Evolutionary conservation across 2,888 invertebrate genomes (phyloP).

Genomic region (Pheosia tremula): DNA sequence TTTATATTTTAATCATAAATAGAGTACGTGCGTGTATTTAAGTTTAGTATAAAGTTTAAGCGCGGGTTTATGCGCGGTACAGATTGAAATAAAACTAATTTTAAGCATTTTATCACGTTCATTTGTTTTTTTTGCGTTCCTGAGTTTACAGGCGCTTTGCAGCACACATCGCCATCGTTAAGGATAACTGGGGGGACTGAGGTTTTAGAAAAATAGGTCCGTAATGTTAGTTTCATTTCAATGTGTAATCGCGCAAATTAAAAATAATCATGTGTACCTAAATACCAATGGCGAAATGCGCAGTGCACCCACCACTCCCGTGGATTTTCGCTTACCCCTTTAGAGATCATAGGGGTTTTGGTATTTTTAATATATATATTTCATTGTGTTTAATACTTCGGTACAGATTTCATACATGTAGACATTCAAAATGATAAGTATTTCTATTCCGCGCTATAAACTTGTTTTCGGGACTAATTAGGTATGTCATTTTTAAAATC

Average conservation of each 20-base stretch:
- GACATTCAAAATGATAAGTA: background rate
- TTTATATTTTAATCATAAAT: constrained; percentile 2
- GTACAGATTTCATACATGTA: background rate
- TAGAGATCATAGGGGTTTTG: too few relatives aligned
- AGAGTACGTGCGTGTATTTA: background rate
- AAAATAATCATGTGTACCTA: too few relatives aligned
- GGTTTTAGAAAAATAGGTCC: background rate
- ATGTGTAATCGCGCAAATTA: background rate
- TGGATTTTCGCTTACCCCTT: too few relatives aligned
- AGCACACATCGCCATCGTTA: background rate
- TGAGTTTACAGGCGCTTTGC: background rate
- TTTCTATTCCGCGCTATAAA: background rate
- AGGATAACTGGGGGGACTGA: background rate
- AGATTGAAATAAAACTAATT: background rate
- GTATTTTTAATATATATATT: too few relatives aligned
- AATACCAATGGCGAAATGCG: too few relatives aligned
- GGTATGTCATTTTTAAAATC: constrained; percentile 18
- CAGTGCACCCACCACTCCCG: too few relatives aligned
- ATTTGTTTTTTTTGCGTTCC: constrained; percentile 2
- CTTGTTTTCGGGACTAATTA: background rate
- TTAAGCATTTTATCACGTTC: constrained; percentile 2
- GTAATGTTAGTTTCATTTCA: background rate
- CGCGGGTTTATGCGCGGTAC: background rate
- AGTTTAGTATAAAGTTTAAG: background rate
- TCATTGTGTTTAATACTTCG: too few relatives aligned